Conservation (phyloP, 1,140 invertebrate species). For the Phocides pigmalion region DNA sequence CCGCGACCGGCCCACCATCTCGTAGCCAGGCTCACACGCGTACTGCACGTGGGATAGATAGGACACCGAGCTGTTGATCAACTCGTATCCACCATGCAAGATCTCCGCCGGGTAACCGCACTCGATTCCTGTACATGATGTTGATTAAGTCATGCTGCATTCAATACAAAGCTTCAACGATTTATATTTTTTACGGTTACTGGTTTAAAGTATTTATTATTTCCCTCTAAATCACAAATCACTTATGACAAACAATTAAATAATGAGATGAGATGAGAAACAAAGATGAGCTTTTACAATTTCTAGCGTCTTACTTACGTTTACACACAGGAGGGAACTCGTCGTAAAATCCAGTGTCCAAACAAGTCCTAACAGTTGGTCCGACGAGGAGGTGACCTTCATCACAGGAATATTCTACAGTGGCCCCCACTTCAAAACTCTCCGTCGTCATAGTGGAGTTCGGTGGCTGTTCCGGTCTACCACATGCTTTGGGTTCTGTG, state of each 20-base stretch:
- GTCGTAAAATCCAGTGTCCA: constrained; percentile 96
- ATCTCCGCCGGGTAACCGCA: constrained; percentile 95
- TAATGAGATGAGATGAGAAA: too few relatives aligned
- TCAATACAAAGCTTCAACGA: too few relatives aligned
- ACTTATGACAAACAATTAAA: too few relatives aligned
- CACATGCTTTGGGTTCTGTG: constrained; percentile 94
- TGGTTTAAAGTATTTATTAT: too few relatives aligned
- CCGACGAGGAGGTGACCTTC: constrained; percentile 94
- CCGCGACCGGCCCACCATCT: constrained; percentile 91
- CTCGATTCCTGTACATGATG: constrained; percentile 88
- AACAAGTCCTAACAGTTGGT: constrained; percentile 91
- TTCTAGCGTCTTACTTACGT: too few relatives aligned
- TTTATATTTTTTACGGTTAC: too few relatives aligned
- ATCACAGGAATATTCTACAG: constrained; percentile 94
- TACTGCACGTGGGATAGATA: constrained; percentile 95
- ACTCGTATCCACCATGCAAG: constrained; percentile 90
- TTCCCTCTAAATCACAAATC: too few relatives aligned
- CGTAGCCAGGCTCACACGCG: constrained; percentile 91
- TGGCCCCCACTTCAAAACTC: constrained; percentile 92
- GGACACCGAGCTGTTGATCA: constrained; percentile 93
- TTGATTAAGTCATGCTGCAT: too few relatives aligned
- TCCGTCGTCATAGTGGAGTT: constrained; percentile 93
- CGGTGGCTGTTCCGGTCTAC: constrained; percentile 95
- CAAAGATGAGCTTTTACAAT: too few relatives aligned
- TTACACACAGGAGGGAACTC: constrained; percentile 97